Base-by-base conservation (phyloP, 2,113 vertebrate species). In the Amblyopsis rosae region DNA sequence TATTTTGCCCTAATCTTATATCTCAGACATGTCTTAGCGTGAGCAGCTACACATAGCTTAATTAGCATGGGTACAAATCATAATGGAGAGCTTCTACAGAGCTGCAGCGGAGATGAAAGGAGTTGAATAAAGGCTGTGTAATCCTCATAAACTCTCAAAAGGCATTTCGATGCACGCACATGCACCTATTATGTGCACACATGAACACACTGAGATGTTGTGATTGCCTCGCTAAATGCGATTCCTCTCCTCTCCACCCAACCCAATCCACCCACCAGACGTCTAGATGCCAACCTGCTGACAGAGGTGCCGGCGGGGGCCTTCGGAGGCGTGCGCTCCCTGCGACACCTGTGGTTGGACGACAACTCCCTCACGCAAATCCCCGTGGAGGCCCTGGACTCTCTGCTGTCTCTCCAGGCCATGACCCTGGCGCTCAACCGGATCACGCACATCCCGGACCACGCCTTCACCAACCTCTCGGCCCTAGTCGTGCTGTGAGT, bases 361-460 rank as follows among this genome's bases (percentile, higher is more conserved):
- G 97, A 98, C 82, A 99, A 98, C 35, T 94, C 90, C 9, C 91
- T 99, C 70, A 94, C 90, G 0, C 94, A 98, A 87, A 96, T 99
- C 87, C 97, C 96, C 0, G 90, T 97, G 77, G 87, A 73, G 49
- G 96, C 96, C 1, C 92, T 98, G 64, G 94, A 93, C 0, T 92
- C 94, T 4, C 92, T 99, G 32, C 95, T 93, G 0, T 93, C 95
- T 3, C 93, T 99, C 32, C 96, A 99, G 78, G 97, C 97, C 88
- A 95, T 98, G 95, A 99, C 97, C 11, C 83, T 99, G 89, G 97
- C 97, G 7, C 95, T 99, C 85, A 99, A 99, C 91, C 94, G 86
- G 72, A 96, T 99, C 91, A 89, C 89, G 79, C 91, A 91, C 85
- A 94, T 99, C 81, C 96, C 97, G 0, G 95, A 98, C 73, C 91